Evolutionary conservation across 1,140 invertebrate genomes (phyloP).

Genomic region (Scylla paramamosain): DNA sequence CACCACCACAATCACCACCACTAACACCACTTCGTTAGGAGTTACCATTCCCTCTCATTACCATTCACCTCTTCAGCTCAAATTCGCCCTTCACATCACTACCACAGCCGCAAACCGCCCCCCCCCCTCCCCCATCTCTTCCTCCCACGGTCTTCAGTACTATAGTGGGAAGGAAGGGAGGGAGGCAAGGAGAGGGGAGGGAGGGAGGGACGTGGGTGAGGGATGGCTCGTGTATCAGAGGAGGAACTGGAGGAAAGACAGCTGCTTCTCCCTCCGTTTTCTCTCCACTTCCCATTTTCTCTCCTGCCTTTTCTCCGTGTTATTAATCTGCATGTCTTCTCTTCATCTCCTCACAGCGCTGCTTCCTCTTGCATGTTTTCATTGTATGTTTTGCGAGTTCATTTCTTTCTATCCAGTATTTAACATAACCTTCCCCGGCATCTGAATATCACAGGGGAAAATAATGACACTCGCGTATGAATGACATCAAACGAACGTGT

Average conservation of each 20-base stretch:
- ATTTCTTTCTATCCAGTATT: not conserved
- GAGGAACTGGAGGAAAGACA: not conserved
- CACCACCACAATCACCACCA: not conserved
- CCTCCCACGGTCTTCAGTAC: not conserved
- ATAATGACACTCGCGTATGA: not conserved
- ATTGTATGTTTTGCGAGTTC: not conserved
- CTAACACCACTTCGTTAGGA: not conserved
- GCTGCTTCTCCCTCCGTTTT: not conserved
- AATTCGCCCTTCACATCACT: not conserved
- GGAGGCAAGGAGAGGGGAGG: not conserved
- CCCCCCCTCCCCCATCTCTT: not conserved
- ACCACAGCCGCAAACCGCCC: not conserved
- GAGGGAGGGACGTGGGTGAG: not conserved
- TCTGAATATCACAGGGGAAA: not conserved
- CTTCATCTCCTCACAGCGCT: not conserved
- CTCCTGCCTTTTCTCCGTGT: not conserved
- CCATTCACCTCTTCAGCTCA: slow-evolving; percentile 15
- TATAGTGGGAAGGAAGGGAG: not conserved
- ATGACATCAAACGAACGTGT: not conserved
- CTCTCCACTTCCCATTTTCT: not conserved
- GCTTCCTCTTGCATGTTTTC: not conserved
- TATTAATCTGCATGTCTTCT: not conserved
- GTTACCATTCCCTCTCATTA: not conserved
- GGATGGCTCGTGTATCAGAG: not conserved
- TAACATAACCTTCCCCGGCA: not conserved